Conservation (phyloP, 2,113 vertebrate species). For the Mus spicilegus region DNA sequence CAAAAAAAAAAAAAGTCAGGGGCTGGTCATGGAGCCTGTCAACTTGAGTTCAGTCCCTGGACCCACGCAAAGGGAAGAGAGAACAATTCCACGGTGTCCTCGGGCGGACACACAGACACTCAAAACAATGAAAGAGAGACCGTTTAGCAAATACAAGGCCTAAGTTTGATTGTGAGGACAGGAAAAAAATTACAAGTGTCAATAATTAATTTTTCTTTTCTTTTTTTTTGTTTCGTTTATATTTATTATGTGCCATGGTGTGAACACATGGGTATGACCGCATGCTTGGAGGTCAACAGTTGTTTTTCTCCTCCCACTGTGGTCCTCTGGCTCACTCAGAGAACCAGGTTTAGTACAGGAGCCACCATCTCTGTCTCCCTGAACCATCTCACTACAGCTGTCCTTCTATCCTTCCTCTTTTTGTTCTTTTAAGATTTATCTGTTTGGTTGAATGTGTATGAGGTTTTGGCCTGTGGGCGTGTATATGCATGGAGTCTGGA, state of each 20-base stretch:
- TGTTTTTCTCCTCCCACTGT: neutral
- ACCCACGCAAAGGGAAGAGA: neutral
- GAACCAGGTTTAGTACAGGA: neutral
- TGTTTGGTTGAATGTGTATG: neutral
- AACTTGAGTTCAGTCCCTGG: neutral
- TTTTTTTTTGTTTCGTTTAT: neutral
- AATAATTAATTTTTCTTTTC: neutral
- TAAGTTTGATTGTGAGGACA: neutral
- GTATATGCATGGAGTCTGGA: neutral
- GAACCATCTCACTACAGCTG: neutral
- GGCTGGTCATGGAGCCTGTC: neutral
- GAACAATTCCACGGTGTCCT: neutral
- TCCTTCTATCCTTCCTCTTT: neutral
- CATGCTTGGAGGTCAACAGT: too few relatives aligned
- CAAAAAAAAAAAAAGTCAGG: neutral
- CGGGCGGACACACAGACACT: too few relatives aligned
- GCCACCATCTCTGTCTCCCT: neutral
- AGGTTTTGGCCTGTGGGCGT: neutral
- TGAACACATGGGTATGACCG: neutral
- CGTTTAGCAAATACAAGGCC: neutral
- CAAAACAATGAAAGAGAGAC: neutral
- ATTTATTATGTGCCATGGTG: neutral
- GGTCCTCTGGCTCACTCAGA: too few relatives aligned
- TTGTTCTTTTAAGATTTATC: neutral
- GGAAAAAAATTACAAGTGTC: neutral